Base-by-base conservation (phyloP, 2,113 vertebrate species). In the Tupaia tana region DNA sequence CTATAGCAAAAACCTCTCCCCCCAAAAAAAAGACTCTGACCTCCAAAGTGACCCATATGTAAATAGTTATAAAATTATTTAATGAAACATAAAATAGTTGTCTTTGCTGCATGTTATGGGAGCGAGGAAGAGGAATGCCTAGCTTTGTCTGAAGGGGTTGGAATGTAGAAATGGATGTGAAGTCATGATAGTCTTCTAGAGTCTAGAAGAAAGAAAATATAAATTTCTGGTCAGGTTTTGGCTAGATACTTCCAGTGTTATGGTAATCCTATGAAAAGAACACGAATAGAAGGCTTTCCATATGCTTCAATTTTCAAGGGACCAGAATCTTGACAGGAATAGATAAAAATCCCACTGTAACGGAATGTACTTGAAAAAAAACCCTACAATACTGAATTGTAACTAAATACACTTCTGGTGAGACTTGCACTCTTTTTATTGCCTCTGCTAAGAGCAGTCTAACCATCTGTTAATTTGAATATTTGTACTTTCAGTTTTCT, bases 401-500 rank as follows among this genome's bases (percentile, higher is more conserved):
- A 83, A 93, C 59, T 94, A 92, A 94, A 89, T 80, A 94, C 18
- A 82, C 66, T 86, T 95, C 31, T 71, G 31, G 70, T 74, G 73
- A 83, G 73, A 96, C 93, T 78, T 81, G 13, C 89, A 66, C 83
- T 89, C 34, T 86, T 90, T 84, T 83, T 86, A 80, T 77, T 94
- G 80, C 86, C 64, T 96, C 59, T 78, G 34, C 61, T 93, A 64
- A 86, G 58, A 95, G 59, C 71, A 93, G 27, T 79, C 84, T 89
- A 29, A 29, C 59, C 79, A 91, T 70, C 74, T 91, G 70, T 86
- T 93, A 82, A 88, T 83, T 8, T 97, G 95, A 93, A 86, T 83
- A 94, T 86, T 71, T 91, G 54, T 79, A 61, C 29, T 96, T 97
- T 86, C 34, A 87, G 75, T 71, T 59, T 95, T 92, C 64, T 91